Evolutionary conservation across 2,113 vertebrate genomes (phyloP), one percentile per base, ranked within the genome.

Genomic region (Opisthocomus hoazin): DNA sequence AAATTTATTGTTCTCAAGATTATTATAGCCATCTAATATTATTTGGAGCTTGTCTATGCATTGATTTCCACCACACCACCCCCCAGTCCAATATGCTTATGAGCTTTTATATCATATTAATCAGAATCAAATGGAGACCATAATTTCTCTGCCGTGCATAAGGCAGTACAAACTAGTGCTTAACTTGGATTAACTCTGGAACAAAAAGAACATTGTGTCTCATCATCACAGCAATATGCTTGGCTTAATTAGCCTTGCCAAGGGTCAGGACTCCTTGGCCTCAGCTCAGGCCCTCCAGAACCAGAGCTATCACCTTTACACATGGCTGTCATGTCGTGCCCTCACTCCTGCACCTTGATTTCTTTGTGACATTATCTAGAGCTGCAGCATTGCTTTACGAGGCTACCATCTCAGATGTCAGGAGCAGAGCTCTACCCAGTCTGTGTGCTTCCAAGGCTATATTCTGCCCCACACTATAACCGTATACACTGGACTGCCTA

Each of bases 301-400:
- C 14, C 50, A 58, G 53, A 61, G 43, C 37, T 69, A 41, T 41
- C 1, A 3, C 19, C n/a, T 58, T 65, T 41, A 53, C 7, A 17
- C 37, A n/a, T 0, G 2, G 8, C 43, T 41, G 34, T 51, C 70
- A 15, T 0, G 1, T 12, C 27, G 41, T 43, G 29, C 63, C 20
- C 23, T 82, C 29, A 22, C 8, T 21, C 34, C 65, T 23, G 26
- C 43, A 41, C 43, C 51, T 39, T 51, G 18, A 7, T 77, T 58
- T 88, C 45, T 83, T 56, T 22, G n/a, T 5, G 43, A 34, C 23
- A 37, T 34, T 64, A 29, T 45, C 36, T 39, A 50, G 19, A 63
- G 27, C 15, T 43, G 30, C 24, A 46, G 15, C n/a, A 41, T 24
- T 5, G 14, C 29, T 63, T 51, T 63, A 75, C 56, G 45, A 5